Conservation (phyloP, 2,797 vertebrate species). For the Pteronotus mesoamericanus region DNA sequence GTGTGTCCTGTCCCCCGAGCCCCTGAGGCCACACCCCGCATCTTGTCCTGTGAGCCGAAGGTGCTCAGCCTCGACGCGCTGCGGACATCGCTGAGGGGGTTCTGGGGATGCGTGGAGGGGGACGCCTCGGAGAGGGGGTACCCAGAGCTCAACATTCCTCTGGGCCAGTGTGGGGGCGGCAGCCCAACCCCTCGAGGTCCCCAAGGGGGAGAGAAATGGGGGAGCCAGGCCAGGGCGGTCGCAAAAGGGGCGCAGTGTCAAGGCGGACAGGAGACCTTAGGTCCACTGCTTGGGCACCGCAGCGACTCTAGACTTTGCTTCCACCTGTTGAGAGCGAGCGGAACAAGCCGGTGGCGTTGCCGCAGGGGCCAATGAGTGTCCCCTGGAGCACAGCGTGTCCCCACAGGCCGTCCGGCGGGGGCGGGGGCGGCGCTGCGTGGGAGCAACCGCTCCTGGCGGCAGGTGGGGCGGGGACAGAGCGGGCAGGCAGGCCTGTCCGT, state of each 20-base stretch:
- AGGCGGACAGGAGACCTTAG: neutral
- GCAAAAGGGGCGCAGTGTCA: accelerated
- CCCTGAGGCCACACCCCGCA: neutral
- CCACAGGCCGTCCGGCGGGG: neutral
- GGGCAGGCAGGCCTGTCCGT: too few species aligned
- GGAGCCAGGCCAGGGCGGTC: too few species aligned
- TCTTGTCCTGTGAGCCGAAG: accelerated
- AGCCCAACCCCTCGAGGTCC: accelerated
- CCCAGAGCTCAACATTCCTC: accelerated
- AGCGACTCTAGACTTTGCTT: neutral
- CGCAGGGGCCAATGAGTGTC: too few species aligned
- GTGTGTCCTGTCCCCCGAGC: too few species aligned
- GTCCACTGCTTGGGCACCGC: too few species aligned
- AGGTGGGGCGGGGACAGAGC: too few species aligned
- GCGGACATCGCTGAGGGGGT: accelerated
- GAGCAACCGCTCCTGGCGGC: too few species aligned
- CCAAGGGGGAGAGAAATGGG: neutral
- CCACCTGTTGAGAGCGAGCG: neutral
- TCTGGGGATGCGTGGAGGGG: accelerated
- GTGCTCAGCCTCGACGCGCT: accelerated
- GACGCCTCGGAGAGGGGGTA: too few species aligned
- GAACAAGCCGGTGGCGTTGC: accelerated
- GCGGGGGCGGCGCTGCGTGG: neutral
- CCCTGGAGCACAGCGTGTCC: neutral
- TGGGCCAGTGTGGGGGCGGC: too few species aligned